Conservation (phyloP, 1,140 invertebrate genomes). For the Gryon sp. region DNA sequence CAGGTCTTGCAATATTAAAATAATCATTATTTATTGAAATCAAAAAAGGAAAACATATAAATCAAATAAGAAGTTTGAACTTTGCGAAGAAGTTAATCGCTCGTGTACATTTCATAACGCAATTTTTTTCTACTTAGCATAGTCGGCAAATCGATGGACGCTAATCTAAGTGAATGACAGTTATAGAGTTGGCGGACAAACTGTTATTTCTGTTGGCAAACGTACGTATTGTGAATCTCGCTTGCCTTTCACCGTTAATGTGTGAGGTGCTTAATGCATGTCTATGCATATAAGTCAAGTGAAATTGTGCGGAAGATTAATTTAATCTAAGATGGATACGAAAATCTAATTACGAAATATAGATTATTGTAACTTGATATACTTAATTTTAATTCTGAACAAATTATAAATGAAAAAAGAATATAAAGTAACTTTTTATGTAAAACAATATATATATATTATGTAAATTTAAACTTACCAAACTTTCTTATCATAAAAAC, state of each 20-base stretch:
- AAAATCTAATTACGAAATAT: neutral
- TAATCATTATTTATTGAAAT: no score
- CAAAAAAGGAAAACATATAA: no score
- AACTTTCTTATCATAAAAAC: no score
- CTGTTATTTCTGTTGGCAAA: conserved; percentile 43
- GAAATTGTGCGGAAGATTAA: conserved; percentile 1
- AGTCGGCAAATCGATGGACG: conserved; percentile 24
- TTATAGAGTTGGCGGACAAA: conserved; percentile 38
- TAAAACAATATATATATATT: no score
- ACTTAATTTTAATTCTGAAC: no score
- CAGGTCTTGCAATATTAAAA: no score
- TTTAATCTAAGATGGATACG: neutral
- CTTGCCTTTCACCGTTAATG: conserved; percentile 29
- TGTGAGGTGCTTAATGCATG: conserved; percentile 10
- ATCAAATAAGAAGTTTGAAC: neutral
- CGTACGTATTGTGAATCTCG: conserved; percentile 37
- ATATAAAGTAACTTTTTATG: no score
- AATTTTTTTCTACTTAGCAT: conserved; percentile 19
- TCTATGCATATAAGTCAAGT: conserved; percentile 6
- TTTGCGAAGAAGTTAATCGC: conserved; percentile 20
- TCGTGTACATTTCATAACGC: conserved; percentile 15
- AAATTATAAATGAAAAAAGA: no score
- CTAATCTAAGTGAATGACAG: conserved; percentile 34
- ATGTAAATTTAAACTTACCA: no score
- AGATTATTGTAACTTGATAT: no score